Evolutionary conservation across 2,888 invertebrate genomes (phyloP), one percentile per base, ranked within the genome.

Genomic region (Ectobius pallidus): DNA sequence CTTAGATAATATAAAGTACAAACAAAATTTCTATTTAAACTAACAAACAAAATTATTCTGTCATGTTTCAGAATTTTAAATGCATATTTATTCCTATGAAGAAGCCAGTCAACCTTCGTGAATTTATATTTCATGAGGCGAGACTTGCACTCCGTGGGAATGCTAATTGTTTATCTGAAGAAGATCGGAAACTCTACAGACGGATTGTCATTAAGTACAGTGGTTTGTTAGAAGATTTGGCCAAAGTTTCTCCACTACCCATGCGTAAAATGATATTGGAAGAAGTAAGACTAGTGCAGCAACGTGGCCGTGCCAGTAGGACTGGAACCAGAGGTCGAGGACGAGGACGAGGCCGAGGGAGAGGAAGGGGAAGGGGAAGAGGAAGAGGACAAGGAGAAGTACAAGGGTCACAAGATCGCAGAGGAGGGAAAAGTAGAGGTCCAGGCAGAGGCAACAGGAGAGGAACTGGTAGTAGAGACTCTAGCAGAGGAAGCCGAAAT

Each of bases 1-100:
- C n/a, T n/a, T n/a, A n/a, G n/a, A n/a, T n/a, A n/a, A n/a, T n/a
- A n/a, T n/a, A n/a, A n/a, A n/a, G n/a, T n/a, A 39, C 14, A 14
- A 6, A 9, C 39, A 39, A 39, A 39, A 14, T 39, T 39, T 9
- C 7, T 39, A 14, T 39, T 39, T 39, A 6, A 14, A 39, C 7
- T 39, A 39, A 39, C 14, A 14, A 39, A 39, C 6, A 9, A 39
- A 39, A 9, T 39, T 9, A 6, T 39, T 68, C 7, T n/a, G 25
- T 68, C n/a, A n/a, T n/a, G n/a, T n/a, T 68, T 27, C 68, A 68
- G 68, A 18, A 1, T 1, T 30, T 46, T 32, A 49, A 68, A 49
- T 46, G 30, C 30, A 0, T n/a, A 14, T 68, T 68, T 27, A 11
- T 68, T 11, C 20, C 2, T 16, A 68, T 46, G 32, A 30, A 49